Percentiles rank a stretch among this genome's conserved stretches.
Evolutionary conservation across 2,113 vertebrate genomes (phyloP).

Genomic region (Grus americana): DNA sequence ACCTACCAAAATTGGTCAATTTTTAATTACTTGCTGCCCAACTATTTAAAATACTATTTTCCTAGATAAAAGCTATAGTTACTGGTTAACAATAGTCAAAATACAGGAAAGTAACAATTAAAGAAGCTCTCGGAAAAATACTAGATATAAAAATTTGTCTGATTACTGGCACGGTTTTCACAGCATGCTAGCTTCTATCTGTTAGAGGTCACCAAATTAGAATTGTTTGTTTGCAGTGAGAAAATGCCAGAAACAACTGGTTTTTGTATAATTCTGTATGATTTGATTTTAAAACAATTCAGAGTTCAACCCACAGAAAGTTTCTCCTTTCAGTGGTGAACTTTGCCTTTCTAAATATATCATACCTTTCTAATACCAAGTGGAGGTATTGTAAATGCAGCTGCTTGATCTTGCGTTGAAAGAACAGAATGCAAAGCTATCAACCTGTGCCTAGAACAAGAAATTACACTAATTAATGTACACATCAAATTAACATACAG

Average conservation of each 20-base stretch:
- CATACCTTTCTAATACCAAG: constrained; percentile 91
- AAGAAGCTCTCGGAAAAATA: neutral
- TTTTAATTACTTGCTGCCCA: neutral
- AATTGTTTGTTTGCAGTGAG: neutral
- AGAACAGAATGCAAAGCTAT: constrained; percentile 95
- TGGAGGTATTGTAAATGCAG: constrained; percentile 91
- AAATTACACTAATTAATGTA: neutral
- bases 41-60: neutral
- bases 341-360: neutral
- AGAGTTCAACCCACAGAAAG: neutral
- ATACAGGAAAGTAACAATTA: neutral
- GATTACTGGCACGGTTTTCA: neutral
- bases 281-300: neutral
- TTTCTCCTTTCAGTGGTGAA: neutral
- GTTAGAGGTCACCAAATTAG: neutral
- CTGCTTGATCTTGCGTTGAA: constrained; percentile 92
- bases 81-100: neutral
- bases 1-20: neutral
- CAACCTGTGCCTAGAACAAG: constrained; percentile 83
- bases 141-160: neutral
- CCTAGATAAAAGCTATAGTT: neutral
- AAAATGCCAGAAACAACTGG: neutral
- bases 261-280: neutral
- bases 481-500: neutral
- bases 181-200: neutral